Evolutionary conservation across 2,888 invertebrate genomes (phyloP), one percentile per base, ranked within the genome.

Genomic region (Andrena haemorrhoa): DNA sequence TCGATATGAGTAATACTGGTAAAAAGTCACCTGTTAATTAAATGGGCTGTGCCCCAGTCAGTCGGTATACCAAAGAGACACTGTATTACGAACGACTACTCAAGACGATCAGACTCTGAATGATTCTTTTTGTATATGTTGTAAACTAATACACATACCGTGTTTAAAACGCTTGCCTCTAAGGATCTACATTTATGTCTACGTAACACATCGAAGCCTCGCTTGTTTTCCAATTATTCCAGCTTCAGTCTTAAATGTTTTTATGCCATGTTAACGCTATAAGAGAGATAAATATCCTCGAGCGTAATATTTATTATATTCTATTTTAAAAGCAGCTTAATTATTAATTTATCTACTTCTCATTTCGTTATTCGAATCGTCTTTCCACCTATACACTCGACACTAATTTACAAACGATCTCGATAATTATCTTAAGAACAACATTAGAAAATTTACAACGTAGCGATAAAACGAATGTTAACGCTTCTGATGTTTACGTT

Each of bases 401-500:
- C 20, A 47, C 35, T 35, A 31, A 49, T 7, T 58, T 58, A 41
- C 64, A 31, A 69, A 65, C 49, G 33, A 64, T 66, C 16, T 63
- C 20, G 20, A 29, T 7, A 26, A 26, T 2, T 81, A 41, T 53
- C 26, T 29, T 60, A n/a, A 53, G 23, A 60, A 56, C 12, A 56
- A 56, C 53, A 69, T 56, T 51, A 60, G 31, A 47, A 70, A 78
- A 71, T 70, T 20, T 53, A 69, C 12, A 31, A 69, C 63, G 35
- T 69, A 72, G 63, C 31, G 66, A 72, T 61, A n/a, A 65, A 64
- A 80, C 23, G 53, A 41, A 77, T 70, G 68, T 80, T 70, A 83
- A 87, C 75, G 83, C 86, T 90, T 90, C 83, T 58, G 81, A 85
- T 85, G 80, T 89, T 89, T 87, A 86, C 79, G 83, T 89, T 85